Evolutionary conservation across 2,797 vertebrate species (phyloP).

Genomic region (Enteromius paludinosus): DNA sequence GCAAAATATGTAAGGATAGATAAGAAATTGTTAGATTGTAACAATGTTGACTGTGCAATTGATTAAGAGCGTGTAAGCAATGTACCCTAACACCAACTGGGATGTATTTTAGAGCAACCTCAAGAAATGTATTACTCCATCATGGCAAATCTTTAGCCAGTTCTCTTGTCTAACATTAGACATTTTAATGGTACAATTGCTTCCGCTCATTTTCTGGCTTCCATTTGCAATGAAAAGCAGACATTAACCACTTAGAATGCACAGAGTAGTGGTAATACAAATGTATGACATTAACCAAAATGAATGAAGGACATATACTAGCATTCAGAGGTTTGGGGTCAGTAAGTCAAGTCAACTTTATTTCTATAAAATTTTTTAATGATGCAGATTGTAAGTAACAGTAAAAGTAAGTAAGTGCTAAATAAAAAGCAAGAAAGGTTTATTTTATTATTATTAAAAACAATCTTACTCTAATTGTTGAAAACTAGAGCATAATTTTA

Average conservation of each 20-base stretch:
- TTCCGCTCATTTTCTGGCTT: background rate
- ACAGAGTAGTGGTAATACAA: background rate
- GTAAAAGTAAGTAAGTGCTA: too few relatives aligned
- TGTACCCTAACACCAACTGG: background rate
- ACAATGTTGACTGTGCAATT: background rate
- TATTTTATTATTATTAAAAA: too few relatives aligned
- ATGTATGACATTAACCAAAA: background rate
- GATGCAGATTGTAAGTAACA: background rate
- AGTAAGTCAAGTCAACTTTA: too few relatives aligned
- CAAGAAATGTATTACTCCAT: background rate
- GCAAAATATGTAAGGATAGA: conserved; percentile 7
- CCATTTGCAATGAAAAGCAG: background rate
- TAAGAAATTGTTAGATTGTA: conserved; percentile 1
- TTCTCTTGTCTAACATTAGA: conserved; percentile 1
- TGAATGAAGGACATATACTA: too few relatives aligned
- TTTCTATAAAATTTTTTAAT: too few relatives aligned
- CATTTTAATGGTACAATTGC: background rate
- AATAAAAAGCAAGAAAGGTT: too few relatives aligned
- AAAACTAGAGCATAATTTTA: too few relatives aligned
- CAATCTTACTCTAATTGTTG: too few relatives aligned
- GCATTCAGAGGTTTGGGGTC: too few relatives aligned
- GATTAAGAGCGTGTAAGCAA: background rate
- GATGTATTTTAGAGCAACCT: conserved; percentile 7
- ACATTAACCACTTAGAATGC: background rate
- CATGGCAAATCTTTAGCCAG: background rate